Base-by-base conservation (phyloP, 64 coral and sea anemone genomes). In the Porites lutea region DNA sequence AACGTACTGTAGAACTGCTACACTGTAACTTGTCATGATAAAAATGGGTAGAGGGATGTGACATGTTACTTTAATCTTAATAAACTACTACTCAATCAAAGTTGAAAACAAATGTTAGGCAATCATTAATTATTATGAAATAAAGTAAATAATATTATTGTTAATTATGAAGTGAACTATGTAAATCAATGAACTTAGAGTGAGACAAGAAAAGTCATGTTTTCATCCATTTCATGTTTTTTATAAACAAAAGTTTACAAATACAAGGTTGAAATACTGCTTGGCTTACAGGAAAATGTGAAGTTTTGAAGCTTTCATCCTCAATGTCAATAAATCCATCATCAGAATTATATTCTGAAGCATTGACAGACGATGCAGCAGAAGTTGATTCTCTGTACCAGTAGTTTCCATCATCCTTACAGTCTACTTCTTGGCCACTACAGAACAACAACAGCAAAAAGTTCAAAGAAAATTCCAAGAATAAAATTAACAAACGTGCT, bases 341-440 rank as follows among this genome's bases (percentile, higher is more conserved):
- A 84, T 84, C 81, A 22, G 81, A 84, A 48, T 69, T 84, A 63
- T 69, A 67, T 50, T 84, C 81, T 5, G 81, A 84, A 8, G 81
- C 67, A 84, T 65, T n/a, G n/a, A 49, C 63, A 51, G 62, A 84
- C 4, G 81, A 84, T 47, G 81, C 19, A 69, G 81, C 45, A 4
- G 81, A 84, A 9, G 81, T 84, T 84, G 81, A 69, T 68, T 84
- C 81, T 51, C 81, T 84, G 48, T 68, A 69, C 62, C 81, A 84
- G 44, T 46, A 67, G n/a, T 19, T 64, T 4, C 16, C n/a, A 1
- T 82, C 59, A 5, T 82, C 79, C 49, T 37, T 37, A 37, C 11
- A 65, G 59, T 84, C 81, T 7, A 68, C 45, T 13, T 63, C 63
- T 52, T 84, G 81, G 46, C 81, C 81, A 69, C 81, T 84, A 69